A percentile compares a stretch with the other conserved stretches of the same genome.
Evolutionary conservation across 2,888 invertebrate genomes (phyloP).

Genomic region (Aphodius granarius): DNA sequence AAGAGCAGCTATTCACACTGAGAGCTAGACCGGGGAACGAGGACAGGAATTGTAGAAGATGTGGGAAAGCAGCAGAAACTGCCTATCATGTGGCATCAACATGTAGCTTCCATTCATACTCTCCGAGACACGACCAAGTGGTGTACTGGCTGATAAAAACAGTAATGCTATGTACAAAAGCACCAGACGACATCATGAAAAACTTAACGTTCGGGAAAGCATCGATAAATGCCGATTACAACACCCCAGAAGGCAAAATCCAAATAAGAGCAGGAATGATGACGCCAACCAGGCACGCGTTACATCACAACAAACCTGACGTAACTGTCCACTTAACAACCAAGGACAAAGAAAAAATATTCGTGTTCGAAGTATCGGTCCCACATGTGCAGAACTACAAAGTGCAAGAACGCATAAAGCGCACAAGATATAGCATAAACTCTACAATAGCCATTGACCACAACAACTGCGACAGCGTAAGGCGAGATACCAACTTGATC

Average conservation of each 20-base stretch:
- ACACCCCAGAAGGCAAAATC: background rate
- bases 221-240: constrained; percentile 15
- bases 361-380: constrained; percentile 4
- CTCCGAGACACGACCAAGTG: constrained; percentile 15
- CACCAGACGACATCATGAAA: constrained; percentile 18
- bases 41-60: constrained; percentile 21
- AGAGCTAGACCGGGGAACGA: constrained; percentile 8
- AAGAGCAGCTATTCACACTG: constrained; percentile 33
- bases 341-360: background rate
- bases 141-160: constrained; percentile 15
- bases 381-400: constrained; percentile 23
- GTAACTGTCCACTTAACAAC: too few species aligned
- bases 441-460: background rate
- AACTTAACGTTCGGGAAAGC: constrained; percentile 26
- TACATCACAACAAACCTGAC: too few species aligned
- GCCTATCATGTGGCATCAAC: constrained; percentile 34
- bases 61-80: constrained; percentile 28
- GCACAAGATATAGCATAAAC: background rate
- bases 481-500: background rate
- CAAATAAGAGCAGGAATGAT: background rate
- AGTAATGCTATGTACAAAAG: constrained; percentile 9
- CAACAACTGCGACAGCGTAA: background rate
- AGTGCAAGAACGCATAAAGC: constrained; percentile 22
- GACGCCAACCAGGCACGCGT: too few species aligned
- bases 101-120: constrained; percentile 20